A percentile compares a stretch with the other conserved stretches of the same genome.
These are phyloP conservation scores for Heliconius sara DNA, from an alignment of 2,888 invertebrate genomes.

Conservation along the genomic window DNA sequence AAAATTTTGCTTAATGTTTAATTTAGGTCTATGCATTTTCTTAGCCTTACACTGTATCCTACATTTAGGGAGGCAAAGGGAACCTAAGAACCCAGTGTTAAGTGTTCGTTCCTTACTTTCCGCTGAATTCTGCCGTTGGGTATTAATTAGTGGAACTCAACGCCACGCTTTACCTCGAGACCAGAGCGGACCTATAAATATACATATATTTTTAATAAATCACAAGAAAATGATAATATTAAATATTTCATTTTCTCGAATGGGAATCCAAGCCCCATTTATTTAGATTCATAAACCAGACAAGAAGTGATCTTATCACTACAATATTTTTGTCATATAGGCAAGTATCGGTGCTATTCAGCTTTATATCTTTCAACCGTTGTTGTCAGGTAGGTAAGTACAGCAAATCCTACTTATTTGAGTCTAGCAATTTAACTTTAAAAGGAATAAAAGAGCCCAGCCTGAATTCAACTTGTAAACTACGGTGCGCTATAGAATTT, in stretches of 20 bases:
- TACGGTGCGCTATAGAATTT: slow-evolving; percentile 39
- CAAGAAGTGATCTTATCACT: background rate
- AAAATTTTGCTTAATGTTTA: background rate
- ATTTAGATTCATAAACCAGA: background rate
- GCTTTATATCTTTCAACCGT: background rate
- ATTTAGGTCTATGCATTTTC: too few relatives aligned
- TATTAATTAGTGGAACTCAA: too few relatives aligned
- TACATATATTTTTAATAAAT: too few relatives aligned
- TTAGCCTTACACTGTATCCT: too few relatives aligned
- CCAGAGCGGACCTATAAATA: too few relatives aligned
- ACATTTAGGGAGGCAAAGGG: too few relatives aligned
- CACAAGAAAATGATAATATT: background rate
- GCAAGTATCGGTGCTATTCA: background rate
- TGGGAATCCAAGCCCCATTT: too few relatives aligned
- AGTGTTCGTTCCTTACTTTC: too few relatives aligned
- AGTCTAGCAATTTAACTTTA: slow-evolving; percentile 41
- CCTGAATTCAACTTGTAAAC: slow-evolving; percentile 38
- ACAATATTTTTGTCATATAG: background rate
- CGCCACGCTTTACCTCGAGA: too few relatives aligned
- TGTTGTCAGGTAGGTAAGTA: slow-evolving; percentile 16
- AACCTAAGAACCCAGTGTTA: too few relatives aligned
- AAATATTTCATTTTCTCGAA: background rate
- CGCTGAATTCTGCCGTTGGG: too few relatives aligned
- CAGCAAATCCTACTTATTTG: slow-evolving; percentile 40
- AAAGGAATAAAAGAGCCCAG: slow-evolving; percentile 37